Conservation (phyloP, 2,797 vertebrate genomes). For the Aldrovandia affinis region DNA sequence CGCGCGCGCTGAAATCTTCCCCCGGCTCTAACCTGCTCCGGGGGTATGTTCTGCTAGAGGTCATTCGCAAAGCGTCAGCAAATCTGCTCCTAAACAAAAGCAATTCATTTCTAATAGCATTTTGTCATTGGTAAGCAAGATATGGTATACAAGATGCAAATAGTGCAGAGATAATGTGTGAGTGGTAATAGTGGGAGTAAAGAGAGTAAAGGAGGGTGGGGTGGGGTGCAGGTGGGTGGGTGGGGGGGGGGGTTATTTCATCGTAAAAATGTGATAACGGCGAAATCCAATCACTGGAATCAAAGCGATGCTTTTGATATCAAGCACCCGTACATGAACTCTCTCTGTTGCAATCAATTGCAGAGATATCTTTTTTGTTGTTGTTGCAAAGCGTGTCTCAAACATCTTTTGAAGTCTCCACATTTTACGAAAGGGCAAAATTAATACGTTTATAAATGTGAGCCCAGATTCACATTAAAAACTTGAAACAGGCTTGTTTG, state of each 20-base stretch:
- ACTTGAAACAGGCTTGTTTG: slow-evolving; percentile 2
- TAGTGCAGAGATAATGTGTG: slow-evolving; percentile 24
- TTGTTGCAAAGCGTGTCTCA: slow-evolving; percentile 25
- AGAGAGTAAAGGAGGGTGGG: neutral
- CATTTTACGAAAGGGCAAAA: slow-evolving; percentile 26
- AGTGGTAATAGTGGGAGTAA: slow-evolving; percentile 4
- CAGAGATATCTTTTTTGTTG: slow-evolving; percentile 27
- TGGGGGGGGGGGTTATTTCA: neutral
- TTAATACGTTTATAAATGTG: slow-evolving; percentile 19
- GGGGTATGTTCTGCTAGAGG: slow-evolving; percentile 38
- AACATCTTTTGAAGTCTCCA: slow-evolving; percentile 28
- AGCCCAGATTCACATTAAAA: slow-evolving; percentile 12
- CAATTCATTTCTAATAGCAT: slow-evolving; percentile 54
- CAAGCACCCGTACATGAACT: neutral
- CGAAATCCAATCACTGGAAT: slow-evolving; percentile 20
- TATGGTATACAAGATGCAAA: slow-evolving; percentile 34
- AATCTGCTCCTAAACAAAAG: slow-evolving; percentile 69
- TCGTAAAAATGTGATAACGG: slow-evolving; percentile 20
- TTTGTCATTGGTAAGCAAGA: slow-evolving; percentile 36
- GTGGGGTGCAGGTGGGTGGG: neutral
- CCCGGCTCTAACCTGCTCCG: slow-evolving; percentile 38
- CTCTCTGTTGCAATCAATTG: slow-evolving; percentile 22
- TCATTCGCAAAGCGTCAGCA: slow-evolving; percentile 56
- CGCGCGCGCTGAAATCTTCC: slow-evolving; percentile 57
- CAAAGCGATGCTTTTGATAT: slow-evolving; percentile 29